phyloP scores from a whole-genome alignment of 2,797 vertebrate genomes.

The Spinibarbus caldwelli region DNA sequence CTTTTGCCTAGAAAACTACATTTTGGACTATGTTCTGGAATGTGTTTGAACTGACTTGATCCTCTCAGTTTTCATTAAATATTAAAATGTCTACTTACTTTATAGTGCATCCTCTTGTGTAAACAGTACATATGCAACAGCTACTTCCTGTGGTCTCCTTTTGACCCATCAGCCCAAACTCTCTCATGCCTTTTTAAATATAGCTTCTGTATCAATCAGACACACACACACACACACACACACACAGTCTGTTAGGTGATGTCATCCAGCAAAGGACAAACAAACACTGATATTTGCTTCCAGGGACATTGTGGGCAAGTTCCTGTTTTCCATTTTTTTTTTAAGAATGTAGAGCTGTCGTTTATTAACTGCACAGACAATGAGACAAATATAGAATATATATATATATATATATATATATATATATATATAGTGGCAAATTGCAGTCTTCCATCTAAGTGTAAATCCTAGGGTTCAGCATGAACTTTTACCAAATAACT shows the following conservation, averaged over 20 bases:
- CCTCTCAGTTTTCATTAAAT: background rate
- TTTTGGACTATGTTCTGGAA: background rate
- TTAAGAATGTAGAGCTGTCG: background rate
- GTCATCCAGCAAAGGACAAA: conserved; percentile 8
- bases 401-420: too few species aligned
- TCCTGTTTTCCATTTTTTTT: conserved; percentile 20
- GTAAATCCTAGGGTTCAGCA: background rate
- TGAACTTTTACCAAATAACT: background rate
- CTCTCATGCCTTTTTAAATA: conserved; percentile 2
- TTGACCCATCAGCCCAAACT: conserved; percentile 18
- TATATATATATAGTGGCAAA: background rate
- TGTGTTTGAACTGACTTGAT: background rate
- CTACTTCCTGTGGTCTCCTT: background rate
- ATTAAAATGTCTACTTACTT: background rate
- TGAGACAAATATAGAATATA: background rate
- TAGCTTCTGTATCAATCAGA: background rate
- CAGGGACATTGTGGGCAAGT: conserved; percentile 8
- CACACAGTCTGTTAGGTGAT: conserved; percentile 9
- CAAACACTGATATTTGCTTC: conserved; percentile 26
- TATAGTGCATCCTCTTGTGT: background rate
- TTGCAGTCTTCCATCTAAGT: background rate
- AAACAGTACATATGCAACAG: background rate
- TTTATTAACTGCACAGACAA: background rate
- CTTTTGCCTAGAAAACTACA: background rate
- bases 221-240: background rate